Evolutionary conservation across 1,140 invertebrate genomes (phyloP).

Genomic region (Aphis craccivora): DNA sequence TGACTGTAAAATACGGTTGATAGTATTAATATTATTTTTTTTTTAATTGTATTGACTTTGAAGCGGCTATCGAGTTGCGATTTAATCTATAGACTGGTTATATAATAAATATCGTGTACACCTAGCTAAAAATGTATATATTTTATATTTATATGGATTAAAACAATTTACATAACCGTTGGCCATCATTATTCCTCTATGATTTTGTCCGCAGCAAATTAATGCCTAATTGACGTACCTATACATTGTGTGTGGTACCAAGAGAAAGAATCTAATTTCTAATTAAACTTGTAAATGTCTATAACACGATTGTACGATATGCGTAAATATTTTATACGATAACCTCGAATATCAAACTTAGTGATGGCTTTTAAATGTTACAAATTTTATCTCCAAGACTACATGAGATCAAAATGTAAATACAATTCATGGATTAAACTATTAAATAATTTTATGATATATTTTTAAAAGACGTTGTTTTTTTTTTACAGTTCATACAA

Average conservation of each 20-base stretch:
- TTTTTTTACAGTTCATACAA: neutral
- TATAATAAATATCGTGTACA: neutral
- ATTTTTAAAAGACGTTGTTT: neutral
- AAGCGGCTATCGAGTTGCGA: neutral
- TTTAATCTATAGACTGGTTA: slow-evolving; percentile 11
- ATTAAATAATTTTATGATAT: too few species aligned
- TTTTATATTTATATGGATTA: neutral
- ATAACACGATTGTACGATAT: neutral
- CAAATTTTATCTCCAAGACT: too few species aligned
- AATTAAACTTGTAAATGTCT: too few species aligned
- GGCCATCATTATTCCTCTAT: too few species aligned
- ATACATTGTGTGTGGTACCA: too few species aligned
- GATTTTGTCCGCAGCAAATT: neutral
- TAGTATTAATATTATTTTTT: neutral
- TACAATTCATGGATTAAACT: too few species aligned
- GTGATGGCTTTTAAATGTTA: neutral
- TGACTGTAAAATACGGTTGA: neutral
- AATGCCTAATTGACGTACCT: too few species aligned
- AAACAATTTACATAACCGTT: neutral
- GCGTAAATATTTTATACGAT: neutral
- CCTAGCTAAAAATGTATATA: neutral
- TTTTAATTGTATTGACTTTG: neutral
- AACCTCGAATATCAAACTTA: neutral
- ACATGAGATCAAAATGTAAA: too few species aligned
- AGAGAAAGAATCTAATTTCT: neutral